Evolutionary conservation across 2,888 invertebrate genomes (phyloP).

Genomic region (Mythimna vitellina): DNA sequence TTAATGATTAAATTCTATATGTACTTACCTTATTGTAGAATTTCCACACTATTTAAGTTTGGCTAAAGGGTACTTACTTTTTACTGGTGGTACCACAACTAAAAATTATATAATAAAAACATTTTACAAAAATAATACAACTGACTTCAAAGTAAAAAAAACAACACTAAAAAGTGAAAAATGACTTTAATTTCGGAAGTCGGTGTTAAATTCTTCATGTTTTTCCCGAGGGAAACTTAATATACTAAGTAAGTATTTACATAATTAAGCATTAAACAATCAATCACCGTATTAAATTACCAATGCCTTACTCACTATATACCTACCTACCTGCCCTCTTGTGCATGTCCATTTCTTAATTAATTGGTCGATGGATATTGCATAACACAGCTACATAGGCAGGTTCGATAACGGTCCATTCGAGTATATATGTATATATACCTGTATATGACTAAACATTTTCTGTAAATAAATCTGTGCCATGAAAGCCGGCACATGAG

Average conservation of each 20-base stretch:
- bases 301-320: neutral
- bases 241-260: neutral
- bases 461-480: neutral
- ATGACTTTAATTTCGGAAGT: too few relatives aligned
- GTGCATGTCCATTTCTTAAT: constrained; percentile 44
- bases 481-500: neutral
- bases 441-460: neutral
- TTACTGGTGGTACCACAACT: too few relatives aligned
- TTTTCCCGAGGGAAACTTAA: neutral
- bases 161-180: too few relatives aligned
- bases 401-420: neutral
- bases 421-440: neutral
- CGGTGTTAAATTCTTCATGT: too few relatives aligned
- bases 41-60: too few relatives aligned
- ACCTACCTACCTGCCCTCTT: neutral
- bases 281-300: neutral
- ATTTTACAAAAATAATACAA: too few relatives aligned
- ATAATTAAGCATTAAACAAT: neutral
- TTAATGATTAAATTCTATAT: too few relatives aligned
- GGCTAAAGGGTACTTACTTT: too few relatives aligned
- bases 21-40: too few relatives aligned
- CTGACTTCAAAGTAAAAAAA: too few relatives aligned
- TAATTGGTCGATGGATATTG: constrained; percentile 39
- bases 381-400: neutral
- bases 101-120: too few relatives aligned